A percentile compares a stretch with the other conserved stretches of the same genome.
phyloP scores from a whole-genome alignment of 2,888 invertebrate genomes.

The Dorcus hopei region DNA sequence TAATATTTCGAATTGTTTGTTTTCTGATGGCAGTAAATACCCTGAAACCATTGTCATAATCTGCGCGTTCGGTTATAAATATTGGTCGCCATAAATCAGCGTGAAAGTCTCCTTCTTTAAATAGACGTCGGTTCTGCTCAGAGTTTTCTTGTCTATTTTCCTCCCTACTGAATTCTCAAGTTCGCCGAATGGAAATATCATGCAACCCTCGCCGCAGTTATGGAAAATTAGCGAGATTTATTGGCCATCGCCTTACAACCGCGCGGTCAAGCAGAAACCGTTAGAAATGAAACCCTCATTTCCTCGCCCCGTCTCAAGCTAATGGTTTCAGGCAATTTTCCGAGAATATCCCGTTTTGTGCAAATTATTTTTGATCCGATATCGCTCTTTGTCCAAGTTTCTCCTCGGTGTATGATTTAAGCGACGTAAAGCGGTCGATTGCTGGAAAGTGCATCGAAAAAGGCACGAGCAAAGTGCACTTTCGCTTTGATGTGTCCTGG shows the following conservation, averaged over 20 bases:
- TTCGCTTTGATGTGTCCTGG: conserved; percentile 16
- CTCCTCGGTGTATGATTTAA: background rate
- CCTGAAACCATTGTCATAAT: background rate
- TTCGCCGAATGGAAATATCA: conserved; percentile 31
- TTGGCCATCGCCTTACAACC: conserved; percentile 34
- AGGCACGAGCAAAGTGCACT: background rate
- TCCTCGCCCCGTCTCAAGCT: conserved; percentile 18
- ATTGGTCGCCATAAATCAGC: background rate
- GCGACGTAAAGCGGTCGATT: background rate
- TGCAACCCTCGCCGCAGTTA: conserved; percentile 33
- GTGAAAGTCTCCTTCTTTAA: background rate
- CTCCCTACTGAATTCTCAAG: conserved; percentile 23
- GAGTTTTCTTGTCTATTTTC: conserved; percentile 15
- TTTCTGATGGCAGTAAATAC: background rate
- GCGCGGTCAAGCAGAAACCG: conserved; percentile 40
- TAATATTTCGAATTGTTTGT: too few species aligned
- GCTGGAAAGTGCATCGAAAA: background rate
- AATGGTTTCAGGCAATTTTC: conserved; percentile 22
- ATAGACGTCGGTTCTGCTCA: conserved; percentile 1
- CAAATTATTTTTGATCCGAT: conserved; percentile 1
- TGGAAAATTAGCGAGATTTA: conserved; percentile 44
- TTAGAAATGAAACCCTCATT: conserved; percentile 30
- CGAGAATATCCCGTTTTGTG: background rate
- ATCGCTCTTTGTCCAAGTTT: conserved; percentile 1
- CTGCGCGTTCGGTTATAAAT: too few species aligned